Evolutionary conservation across 2,113 vertebrate species (phyloP), one percentile per base, ranked within the genome.

Genomic region (Pholis gunnellus): DNA sequence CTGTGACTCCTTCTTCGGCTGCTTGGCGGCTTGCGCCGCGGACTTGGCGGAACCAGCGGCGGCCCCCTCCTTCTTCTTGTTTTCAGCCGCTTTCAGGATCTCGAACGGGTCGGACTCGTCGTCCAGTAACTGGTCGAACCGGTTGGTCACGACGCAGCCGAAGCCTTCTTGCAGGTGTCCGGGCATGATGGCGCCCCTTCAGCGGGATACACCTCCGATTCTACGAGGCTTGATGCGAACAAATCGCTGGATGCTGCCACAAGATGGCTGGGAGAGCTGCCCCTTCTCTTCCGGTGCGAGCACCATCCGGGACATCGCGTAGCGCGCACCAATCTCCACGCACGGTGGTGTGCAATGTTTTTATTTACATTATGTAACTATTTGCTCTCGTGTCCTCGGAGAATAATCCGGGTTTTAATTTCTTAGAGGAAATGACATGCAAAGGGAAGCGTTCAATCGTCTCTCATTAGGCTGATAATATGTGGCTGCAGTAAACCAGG

Each of bases 151-250:
- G 94, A 98, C 97, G 90, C 98, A 99, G 94, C 97, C 96, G 95
- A 98, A 99, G 90, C 97, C 97, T 96, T 99, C 97, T 94, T 99
- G 98, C 95, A 99, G 95, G 93, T 99, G 97, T 94, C 98, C 97
- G 96, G 98, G 98, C 97, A 99, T 98, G 97, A 98, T 98, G 97
- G 96, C 95, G 97, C 96, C 97, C 97, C 95, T 94, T 96, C 95
- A 94, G 95, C 59, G 95, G 96, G 97, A 98, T 98, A 96, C 95
- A 96, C 95, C 97, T 96, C 96, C 95, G 97, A 99, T 98, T 96
- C 96, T 96, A 96, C 96, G 95, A 96, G 95, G 95, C 93, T 95
- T 91, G 94, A 93, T 94, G 95, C 95, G 94, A 94, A 60, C 59
- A 34, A 34, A 73, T 95, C 29, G 59, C 59, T 60, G 93, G 95